These are phyloP conservation scores for Brachyrhaphis roseni DNA, from an alignment of 2,797 vertebrate species.

Conservation along the genomic window DNA sequence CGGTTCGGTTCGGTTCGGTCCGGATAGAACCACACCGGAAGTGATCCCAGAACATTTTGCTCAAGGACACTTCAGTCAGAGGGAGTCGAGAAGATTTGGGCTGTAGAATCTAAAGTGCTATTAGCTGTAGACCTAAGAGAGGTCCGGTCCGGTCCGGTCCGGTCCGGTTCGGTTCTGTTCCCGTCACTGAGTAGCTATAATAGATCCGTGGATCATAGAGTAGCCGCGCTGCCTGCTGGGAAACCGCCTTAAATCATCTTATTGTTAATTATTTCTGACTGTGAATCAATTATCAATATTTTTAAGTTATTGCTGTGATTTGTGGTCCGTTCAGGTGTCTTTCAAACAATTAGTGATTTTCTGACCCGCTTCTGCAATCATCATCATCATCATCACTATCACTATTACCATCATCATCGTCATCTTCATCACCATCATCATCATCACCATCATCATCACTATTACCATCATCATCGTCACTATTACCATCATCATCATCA, in stretches of 20 bases:
- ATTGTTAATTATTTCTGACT: neutral
- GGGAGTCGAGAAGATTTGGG: slow-evolving; percentile 48
- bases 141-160: slow-evolving; percentile 75
- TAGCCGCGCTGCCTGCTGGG: slow-evolving; percentile 5
- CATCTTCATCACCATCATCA: no score
- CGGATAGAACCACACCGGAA: neutral
- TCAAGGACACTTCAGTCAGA: slow-evolving; percentile 43
- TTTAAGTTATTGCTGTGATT: neutral
- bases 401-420: no score
- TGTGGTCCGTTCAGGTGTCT: neutral
- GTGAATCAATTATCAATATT: neutral
- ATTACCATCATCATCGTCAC: no score
- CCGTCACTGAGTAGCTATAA: slow-evolving; percentile 90
- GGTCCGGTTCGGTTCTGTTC: slow-evolving; percentile 71
- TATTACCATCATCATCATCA: no score
- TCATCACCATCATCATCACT: no score
- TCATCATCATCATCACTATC: neutral
- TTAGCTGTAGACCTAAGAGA: slow-evolving; percentile 85
- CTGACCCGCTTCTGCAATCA: neutral
- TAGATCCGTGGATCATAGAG: slow-evolving; percentile 83
- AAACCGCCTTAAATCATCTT: slow-evolving; percentile 13
- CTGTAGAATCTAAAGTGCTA: slow-evolving; percentile 79
- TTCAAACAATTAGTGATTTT: neutral
- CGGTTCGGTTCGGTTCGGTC: neutral
- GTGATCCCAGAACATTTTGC: slow-evolving; percentile 16